Base-by-base conservation (phyloP, 2,797 vertebrate species). In the Aplochiton taeniatus region DNA sequence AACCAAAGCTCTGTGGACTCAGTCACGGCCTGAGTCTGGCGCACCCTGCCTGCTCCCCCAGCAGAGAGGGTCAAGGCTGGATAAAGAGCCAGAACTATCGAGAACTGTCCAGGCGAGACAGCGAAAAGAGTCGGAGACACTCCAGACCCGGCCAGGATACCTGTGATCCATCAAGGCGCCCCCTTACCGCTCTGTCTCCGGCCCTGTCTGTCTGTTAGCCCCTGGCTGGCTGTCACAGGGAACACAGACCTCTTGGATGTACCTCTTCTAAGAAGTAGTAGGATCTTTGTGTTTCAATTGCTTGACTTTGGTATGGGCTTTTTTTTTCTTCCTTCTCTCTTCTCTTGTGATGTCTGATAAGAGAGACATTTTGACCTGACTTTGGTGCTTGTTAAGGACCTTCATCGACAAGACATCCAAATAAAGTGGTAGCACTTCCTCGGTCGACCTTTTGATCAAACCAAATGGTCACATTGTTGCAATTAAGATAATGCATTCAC, bases 1-100 rank as follows among this genome's bases (percentile, higher is more conserved):
- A 90, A 90, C 90, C 90, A 90, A 90, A 87, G 79, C 82, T 89
- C 79, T 76, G 84, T 76, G 76, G 72, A 55, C 83, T 88, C 81
- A 81, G 90, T 83, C 84, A 73, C 72, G 86, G 79, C 87, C 14
- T 31, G 31, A 31, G 31, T 31, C 31, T 31, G 31, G 11, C 80
- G 82, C 78, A 85, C 83, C 82, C 80, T 67, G 58, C 74, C 73
- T 75, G 72, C 50, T 76, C 77, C 67, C 70, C 65, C 49, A 1
- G 14, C 66, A 77, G 70, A 0, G 51, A 53, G 68, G 69, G 72
- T 65, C 65, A 12, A 62, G 61, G 74, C 78, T 72, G 75, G 20
- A 77, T 11, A 31, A n/a, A 74, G 72, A 58, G 76, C 65, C n/a
- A 6, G 31, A 6, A 31, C 31, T 31, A 31, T 5, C 5, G 31